phyloP scores from a whole-genome alignment of 2,797 vertebrate genomes.

The Helostoma temminkii region DNA sequence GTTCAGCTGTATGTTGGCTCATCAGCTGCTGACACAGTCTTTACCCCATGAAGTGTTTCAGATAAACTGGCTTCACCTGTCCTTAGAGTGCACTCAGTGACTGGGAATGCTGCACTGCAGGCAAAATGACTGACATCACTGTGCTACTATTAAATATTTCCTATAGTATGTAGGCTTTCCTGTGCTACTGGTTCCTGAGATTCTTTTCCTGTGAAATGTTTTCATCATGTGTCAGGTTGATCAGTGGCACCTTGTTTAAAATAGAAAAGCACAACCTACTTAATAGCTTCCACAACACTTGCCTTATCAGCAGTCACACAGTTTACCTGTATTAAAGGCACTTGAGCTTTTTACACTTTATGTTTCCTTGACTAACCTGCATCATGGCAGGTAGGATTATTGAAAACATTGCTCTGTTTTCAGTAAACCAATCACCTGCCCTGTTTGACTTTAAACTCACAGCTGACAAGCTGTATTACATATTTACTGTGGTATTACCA shows the following conservation, averaged over 20 bases:
- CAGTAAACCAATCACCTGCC: conserved; percentile 64
- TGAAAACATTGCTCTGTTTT: conserved; percentile 67
- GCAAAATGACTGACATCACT: conserved; percentile 58
- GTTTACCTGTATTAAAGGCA: conserved; percentile 61
- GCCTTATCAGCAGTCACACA: conserved; percentile 46
- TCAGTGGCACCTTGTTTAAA: conserved; percentile 10
- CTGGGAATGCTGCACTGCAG: conserved; percentile 76
- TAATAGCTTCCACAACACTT: conserved; percentile 10
- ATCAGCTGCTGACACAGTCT: conserved; percentile 44
- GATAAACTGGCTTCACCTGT: conserved; percentile 64
- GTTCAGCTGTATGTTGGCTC: conserved; percentile 24
- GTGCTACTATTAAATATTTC: conserved; percentile 17
- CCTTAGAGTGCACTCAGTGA: conserved; percentile 40
- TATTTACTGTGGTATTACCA: conserved; percentile 69
- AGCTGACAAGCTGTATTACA: conserved; percentile 20
- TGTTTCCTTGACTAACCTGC: conserved; percentile 55
- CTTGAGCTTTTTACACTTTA: conserved; percentile 40
- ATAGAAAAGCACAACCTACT: background rate
- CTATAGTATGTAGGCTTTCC: conserved; percentile 62
- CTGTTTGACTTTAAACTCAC: conserved; percentile 41
- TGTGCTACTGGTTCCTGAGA: conserved; percentile 61
- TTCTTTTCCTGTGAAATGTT: too few relatives aligned
- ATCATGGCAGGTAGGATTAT: conserved; percentile 42
- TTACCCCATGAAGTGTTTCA: conserved; percentile 21
- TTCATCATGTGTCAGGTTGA: conserved; percentile 5